These are phyloP conservation scores for Helobdella robusta DNA, from an alignment of 2,888 invertebrate species.

Conservation along the genomic window DNA sequence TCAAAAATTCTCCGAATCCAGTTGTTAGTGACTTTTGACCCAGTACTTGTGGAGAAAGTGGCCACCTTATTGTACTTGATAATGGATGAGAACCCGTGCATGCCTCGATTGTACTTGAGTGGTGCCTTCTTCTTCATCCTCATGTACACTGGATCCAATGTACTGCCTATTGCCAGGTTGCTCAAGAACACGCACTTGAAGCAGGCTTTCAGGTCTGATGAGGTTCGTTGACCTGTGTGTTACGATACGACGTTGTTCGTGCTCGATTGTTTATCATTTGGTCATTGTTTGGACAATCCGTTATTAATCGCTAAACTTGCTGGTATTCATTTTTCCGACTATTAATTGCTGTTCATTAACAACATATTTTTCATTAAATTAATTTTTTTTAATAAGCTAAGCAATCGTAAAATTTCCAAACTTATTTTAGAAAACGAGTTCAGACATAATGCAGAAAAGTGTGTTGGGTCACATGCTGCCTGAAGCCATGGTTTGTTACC, in stretches of 20 bases:
- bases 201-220: slow-evolving; percentile 84
- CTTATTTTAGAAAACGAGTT: slow-evolving; percentile 36
- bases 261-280: too few relatives aligned
- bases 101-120: slow-evolving; percentile 83
- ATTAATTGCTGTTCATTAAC: too few relatives aligned
- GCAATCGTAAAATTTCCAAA: too few relatives aligned
- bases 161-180: slow-evolving; percentile 86
- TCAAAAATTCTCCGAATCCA: slow-evolving; percentile 32
- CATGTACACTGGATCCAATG: slow-evolving; percentile 95
- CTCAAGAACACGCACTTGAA: slow-evolving; percentile 86
- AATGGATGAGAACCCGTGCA: slow-evolving; percentile 89
- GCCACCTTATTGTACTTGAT: slow-evolving; percentile 65
- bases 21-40: slow-evolving; percentile 90
- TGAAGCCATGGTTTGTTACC: slow-evolving; percentile 96
- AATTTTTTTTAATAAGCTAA: too few relatives aligned
- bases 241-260: too few relatives aligned
- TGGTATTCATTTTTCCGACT: too few relatives aligned
- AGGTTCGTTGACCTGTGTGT: slow-evolving; percentile 54
- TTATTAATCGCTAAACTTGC: too few relatives aligned
- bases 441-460: slow-evolving; percentile 73
- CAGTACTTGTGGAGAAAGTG: slow-evolving; percentile 87
- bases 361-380: too few relatives aligned
- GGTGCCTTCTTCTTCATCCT: slow-evolving; percentile 97
- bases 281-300: too few relatives aligned
- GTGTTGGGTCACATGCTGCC: slow-evolving; percentile 86